Conservation (phyloP, 2,888 invertebrate genomes). For the Trisateles emortualis region DNA sequence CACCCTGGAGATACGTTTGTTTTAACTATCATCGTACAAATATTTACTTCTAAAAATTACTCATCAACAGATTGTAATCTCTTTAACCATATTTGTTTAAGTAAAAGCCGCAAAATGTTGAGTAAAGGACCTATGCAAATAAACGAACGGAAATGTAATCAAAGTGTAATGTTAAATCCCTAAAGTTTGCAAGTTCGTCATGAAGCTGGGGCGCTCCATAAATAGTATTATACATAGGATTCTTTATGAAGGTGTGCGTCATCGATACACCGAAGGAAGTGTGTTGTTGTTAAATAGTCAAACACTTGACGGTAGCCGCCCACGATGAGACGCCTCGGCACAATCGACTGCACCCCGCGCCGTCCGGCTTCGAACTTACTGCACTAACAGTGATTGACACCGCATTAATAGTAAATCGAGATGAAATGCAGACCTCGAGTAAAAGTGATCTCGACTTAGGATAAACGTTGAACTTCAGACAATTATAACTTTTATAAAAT, state of each 20-base stretch:
- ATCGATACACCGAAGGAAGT: conserved; percentile 64
- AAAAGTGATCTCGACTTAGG: conserved; percentile 21
- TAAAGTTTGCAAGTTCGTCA: conserved; percentile 49
- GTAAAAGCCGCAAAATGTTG: conserved; percentile 28
- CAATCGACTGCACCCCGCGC: conserved; percentile 7
- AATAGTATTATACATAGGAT: conserved; percentile 68
- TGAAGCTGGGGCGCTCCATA: conserved; percentile 60
- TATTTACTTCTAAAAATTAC: conserved; percentile 43
- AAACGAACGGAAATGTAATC: conserved; percentile 40
- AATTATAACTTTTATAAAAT: conserved; percentile 20
- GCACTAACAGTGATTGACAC: conserved; percentile 53
- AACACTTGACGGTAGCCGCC: conserved; percentile 72
- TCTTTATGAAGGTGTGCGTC: conserved; percentile 67
- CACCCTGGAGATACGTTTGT: conserved; percentile 10
- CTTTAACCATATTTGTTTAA: conserved; percentile 41
- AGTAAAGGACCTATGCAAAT: conserved; percentile 35
- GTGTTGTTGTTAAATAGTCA: conserved; percentile 54
- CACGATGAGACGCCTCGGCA: conserved; percentile 50
- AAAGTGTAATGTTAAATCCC: conserved; percentile 51
- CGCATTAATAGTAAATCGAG: conserved; percentile 48
- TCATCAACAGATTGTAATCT: conserved; percentile 35
- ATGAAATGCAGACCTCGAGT: conserved; percentile 52
- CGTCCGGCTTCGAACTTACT: conserved; percentile 23
- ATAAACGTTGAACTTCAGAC: conserved; percentile 21
- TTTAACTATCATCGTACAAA: conserved; percentile 26